Percentiles rank a stretch among this genome's conserved stretches.
phyloP scores from a whole-genome alignment of 2,797 vertebrate genomes.

The Bradypodion ventrale region DNA sequence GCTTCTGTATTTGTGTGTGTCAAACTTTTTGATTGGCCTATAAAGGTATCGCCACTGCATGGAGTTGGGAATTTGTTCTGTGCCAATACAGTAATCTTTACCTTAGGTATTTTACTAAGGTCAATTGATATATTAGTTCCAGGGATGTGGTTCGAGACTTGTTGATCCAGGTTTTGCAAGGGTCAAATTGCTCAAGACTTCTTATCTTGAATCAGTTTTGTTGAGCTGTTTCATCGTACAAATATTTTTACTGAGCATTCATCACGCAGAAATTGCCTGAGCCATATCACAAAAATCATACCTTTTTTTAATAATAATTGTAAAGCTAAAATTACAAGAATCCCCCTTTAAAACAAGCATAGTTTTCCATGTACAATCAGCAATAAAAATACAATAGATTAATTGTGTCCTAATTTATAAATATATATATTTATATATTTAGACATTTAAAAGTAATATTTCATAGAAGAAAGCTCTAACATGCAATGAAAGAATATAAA shows the following conservation, averaged over 20 bases:
- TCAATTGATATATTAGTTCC: no score
- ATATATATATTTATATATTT: conserved; percentile 72
- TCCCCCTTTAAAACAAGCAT: conserved; percentile 72
- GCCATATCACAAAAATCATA: conserved; percentile 64
- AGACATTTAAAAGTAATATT: conserved; percentile 68
- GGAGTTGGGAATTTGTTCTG: background rate
- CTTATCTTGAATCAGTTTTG: background rate
- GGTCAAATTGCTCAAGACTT: background rate
- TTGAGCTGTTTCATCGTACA: no score
- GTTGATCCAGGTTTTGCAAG: background rate
- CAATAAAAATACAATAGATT: conserved; percentile 82
- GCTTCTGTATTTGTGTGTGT: no score
- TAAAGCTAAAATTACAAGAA: conserved; percentile 71
- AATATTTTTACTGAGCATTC: no score
- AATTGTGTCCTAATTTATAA: conserved; percentile 80
- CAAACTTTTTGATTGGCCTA: no score
- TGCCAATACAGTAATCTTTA: no score
- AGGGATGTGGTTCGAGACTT: no score
- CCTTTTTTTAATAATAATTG: conserved; percentile 70
- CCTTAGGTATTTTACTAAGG: no score
- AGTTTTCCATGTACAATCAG: conserved; percentile 76
- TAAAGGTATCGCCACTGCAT: no score
- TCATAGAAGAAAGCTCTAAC: conserved; percentile 73
- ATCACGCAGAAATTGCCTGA: conserved; percentile 12
- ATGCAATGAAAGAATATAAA: conserved; percentile 73